Base-by-base conservation (phyloP, 2,888 invertebrate species). In the Leptarthrus brevirostris region DNA sequence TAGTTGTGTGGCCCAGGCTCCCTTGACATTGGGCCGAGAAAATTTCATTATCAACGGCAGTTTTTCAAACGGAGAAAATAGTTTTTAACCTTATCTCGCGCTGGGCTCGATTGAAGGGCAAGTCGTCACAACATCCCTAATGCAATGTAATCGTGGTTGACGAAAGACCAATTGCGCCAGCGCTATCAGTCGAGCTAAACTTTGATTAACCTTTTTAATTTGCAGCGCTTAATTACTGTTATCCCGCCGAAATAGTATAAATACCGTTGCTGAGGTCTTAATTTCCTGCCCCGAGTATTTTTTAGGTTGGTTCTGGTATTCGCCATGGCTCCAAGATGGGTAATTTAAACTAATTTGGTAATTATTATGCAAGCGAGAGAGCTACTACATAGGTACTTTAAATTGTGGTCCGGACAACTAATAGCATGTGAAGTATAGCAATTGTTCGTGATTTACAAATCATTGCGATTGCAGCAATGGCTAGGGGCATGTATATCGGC, bases 161-260 rank as follows among this genome's bases (percentile, higher is more conserved):
- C n/a, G n/a, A n/a, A n/a, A n/a, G n/a, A n/a, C n/a, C n/a, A n/a
- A n/a, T n/a, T n/a, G n/a, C n/a, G n/a, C n/a, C n/a, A n/a, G n/a
- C n/a, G n/a, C n/a, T n/a, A n/a, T n/a, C n/a, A 70, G 20, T 52
- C 73, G 70, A 69, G 52, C 49, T 73, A 53, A 75, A 69, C 53
- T 24, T 10, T 69, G 70, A 75, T 75, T 69, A 53, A 58, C 75
- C 69, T 75, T 73, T 73, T 75, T 73, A 49, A 75, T 75, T 75
- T 52, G 75, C 47, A 26, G 49, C 52, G 69, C 61, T 49, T 75
- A 75, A 75, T 75, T 73, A 72, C 10, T 18, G 20, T 16, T 24
- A 47, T 44, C 44, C 24, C 44, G 64, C 4, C 4, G 14, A 40
- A 40, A 40, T 12, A 30, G 3, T 6, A 12, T 40, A 12, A 40